Base-by-base conservation (phyloP, 2,888 invertebrate species). In the Hirtodrosophila alboralis region DNA sequence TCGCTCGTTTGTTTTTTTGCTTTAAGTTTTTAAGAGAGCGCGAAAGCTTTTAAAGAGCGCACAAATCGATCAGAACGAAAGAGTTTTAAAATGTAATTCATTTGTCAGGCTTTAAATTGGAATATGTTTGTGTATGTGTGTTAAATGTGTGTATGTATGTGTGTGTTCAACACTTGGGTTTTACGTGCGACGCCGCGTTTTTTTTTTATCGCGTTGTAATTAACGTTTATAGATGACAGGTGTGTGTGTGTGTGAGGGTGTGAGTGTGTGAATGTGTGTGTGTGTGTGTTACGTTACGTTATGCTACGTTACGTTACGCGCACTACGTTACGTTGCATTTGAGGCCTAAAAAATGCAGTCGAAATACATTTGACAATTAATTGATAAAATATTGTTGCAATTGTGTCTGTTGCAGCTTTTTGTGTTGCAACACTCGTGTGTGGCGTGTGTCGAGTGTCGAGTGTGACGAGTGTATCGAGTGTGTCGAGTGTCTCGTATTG, bases 221-320 rank as follows among this genome's bases (percentile, higher is more conserved):
- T 60, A 64, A 49, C 45, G 31, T 30, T 23, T 12, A 40, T 23
- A 30, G 28, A 21, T 26, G 23, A 37, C 18, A 64, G 57, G 43
- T 64, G 41, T 12, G 53, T 30, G 37, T 13, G 37, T 5, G 13
- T 12, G 30, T 6, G 33, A 18, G 23, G 23, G 37, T 31, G 13
- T 23, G 18, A 30, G 53, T 9, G 12, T 40, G 48, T 45, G 31
- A 21, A 21, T 36, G 56, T 21, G 27, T 14, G 38, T 26, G 21
- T 38, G 10, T 40, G 23, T 4, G 44, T 23, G 30, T 23, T 33
- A 38, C n/a, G 27, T 40, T 40, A 14, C 27, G 40, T 37, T 21
- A 23, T 23, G 36, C 21, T 36, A 36, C 36, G 36, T 1, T 62
- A 75, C 63, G 75, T 71, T 84, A 56, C 75, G 71, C 65, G 76